Evolutionary conservation across 2,797 vertebrate genomes (phyloP).

Genomic region (Erithacus rubecula): DNA sequence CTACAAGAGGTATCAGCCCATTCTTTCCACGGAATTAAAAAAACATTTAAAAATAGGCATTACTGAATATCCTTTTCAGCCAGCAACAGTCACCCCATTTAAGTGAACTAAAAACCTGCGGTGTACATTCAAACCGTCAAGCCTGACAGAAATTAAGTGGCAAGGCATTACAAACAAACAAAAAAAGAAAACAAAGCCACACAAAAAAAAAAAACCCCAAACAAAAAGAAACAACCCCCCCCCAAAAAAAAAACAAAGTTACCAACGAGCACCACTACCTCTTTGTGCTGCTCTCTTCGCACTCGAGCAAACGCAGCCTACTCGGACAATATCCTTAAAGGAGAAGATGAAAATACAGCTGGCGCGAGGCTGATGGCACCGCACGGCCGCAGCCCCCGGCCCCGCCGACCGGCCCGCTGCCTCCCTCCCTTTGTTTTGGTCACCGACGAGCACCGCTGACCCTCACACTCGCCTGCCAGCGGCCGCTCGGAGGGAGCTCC

Average conservation of each 20-base stretch:
- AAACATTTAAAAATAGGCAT: background rate
- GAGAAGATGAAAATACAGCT: background rate
- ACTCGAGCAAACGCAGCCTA: background rate
- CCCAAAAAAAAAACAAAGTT: background rate
- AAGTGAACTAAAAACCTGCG: background rate
- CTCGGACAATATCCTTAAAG: background rate
- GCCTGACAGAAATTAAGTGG: background rate
- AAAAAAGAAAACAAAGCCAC: background rate
- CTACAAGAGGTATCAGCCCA: background rate
- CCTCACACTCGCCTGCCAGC: background rate
- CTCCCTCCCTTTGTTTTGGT: constrained; percentile 63
- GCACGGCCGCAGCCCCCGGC: background rate
- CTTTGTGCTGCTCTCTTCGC: constrained; percentile 24
- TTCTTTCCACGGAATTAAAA: background rate
- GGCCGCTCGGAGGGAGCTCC: background rate
- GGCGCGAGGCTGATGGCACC: background rate
- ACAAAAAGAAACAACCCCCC: background rate
- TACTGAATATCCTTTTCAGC: background rate
- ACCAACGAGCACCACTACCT: background rate
- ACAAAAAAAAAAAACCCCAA: background rate
- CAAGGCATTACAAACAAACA: background rate
- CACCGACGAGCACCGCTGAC: background rate
- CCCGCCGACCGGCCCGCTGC: background rate
- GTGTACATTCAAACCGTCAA: background rate
- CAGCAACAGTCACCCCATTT: background rate